Evolutionary conservation across 2,113 vertebrate species (phyloP), one percentile per base, ranked within the genome.

Genomic region (Dryoscopus gambensis): DNA sequence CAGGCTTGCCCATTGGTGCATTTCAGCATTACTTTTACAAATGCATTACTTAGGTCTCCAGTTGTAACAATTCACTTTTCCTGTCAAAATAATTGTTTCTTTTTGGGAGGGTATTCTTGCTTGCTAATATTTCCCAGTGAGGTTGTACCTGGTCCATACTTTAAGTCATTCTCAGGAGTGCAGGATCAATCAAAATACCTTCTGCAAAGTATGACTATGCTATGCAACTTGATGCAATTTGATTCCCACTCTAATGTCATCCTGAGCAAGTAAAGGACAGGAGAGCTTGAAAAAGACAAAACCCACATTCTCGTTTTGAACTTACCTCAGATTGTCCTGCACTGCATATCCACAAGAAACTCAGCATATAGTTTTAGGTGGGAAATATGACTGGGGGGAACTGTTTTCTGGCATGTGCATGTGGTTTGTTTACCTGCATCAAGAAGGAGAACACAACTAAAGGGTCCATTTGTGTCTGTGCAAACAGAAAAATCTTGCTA

Each of bases 351-450:
- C 55, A 56, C 37, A 59, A 64, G 69, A 65, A 71, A 37, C 24
- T 35, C 81, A 69, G 37, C 1, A 4, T 56, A 8, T 39, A 6
- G 8, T 74, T 70, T 81, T 28, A 69, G 24, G 37, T 65, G 31
- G 40, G 10, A 65, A 55, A 39, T 28, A 15, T 19, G 23, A 52
- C 37, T 2, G 1, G 4, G 3, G 4, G 2, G 3, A 13, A 21
- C 3, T 15, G 1, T 57, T 84, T 81, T 81, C 42, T 57, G 28
- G 5, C 14, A 28, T 6, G 5, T 49, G 8, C 11, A 11, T 33
- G 15, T 67, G 5, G 2, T 50, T 63, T 87, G 5, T 23, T 91
- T 62, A 46, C 42, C 42, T 75, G 56, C 25, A 42, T 49, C 37
- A 74, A 50, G 78, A 74, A 28, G 28, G 84, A 78, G 47, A 3